Evolutionary conservation across 2,797 vertebrate genomes (phyloP).

Genomic region (Hylomyscus alleni): DNA sequence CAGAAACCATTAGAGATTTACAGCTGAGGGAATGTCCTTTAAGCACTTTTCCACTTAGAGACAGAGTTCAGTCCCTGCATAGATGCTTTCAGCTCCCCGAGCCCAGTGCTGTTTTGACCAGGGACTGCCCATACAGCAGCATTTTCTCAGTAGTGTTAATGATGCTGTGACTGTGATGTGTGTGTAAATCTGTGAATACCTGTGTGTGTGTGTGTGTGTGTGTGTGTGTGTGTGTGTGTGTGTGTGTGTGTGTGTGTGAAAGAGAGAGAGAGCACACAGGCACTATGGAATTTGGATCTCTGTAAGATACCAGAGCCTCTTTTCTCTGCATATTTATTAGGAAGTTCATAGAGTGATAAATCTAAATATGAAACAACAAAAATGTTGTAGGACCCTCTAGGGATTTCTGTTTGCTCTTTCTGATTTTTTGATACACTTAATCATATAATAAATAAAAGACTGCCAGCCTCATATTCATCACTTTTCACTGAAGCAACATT

Average conservation of each 20-base stretch:
- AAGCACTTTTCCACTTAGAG: not conserved
- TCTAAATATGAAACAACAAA: slow-evolving; percentile 37
- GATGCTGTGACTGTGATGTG: not conserved
- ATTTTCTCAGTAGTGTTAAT: not conserved
- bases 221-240: not conserved
- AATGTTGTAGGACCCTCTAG: not conserved
- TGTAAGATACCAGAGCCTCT: slow-evolving; percentile 5
- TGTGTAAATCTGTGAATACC: too few species aligned
- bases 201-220: not conserved
- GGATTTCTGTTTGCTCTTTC: slow-evolving; percentile 47
- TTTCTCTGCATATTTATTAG: slow-evolving; percentile 37
- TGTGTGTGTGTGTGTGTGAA: not conserved
- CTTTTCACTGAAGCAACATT: slow-evolving; percentile 1
- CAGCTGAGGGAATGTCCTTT: not conserved
- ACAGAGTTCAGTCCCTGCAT: not conserved
- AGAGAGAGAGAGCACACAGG: too few species aligned
- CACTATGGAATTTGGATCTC: not conserved
- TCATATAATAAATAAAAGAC: slow-evolving; percentile 40
- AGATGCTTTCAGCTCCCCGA: not conserved
- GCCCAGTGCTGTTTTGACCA: slow-evolving; percentile 11
- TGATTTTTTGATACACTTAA: slow-evolving; percentile 11
- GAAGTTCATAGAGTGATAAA: slow-evolving; percentile 44
- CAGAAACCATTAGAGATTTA: not conserved
- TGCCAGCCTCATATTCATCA: not conserved
- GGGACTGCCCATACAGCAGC: not conserved